Base-by-base conservation (phyloP, 2,113 vertebrate genomes). In the Mugil cephalus region DNA sequence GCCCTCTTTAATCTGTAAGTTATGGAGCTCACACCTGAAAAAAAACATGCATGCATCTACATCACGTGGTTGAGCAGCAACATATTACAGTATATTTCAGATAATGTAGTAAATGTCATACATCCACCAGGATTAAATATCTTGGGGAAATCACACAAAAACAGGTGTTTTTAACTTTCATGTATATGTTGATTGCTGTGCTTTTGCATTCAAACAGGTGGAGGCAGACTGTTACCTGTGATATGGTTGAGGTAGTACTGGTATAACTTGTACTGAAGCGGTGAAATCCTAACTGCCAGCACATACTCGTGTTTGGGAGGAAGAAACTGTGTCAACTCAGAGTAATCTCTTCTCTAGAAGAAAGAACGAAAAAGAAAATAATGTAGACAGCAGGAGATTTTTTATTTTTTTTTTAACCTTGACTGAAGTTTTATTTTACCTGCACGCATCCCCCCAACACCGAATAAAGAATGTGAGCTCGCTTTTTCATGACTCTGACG, bases 291-390 rank as follows among this genome's bases (percentile, higher is more conserved):
- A 70, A 99, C 95, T 58, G 95, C 95, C 69, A 99, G 92, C 70
- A 99, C 97, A 7, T 98, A 99, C 73, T 99, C 98, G 0, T 95
- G 88, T 70, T 99, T 99, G n/a, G 96, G 96, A 47, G 97, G 97
- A 68, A 99, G 95, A 91, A 98, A 99, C 88, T 96, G 95, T 1
- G 94, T 96, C 90, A 99, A 82, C 5, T 95, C 96, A 1, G 96
- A 96, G 85, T 99, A 99, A 94, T 98, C 97, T 80, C 94, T 96
- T 81, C 98, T 96, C 98, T 99, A 19, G 6, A 38, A 17, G 60
- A 60, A 50, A 21, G 1, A 47, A 59, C 35, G n/a, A n/a, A n/a
- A n/a, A n/a, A n/a, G n/a, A n/a, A n/a, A n/a, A n/a, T n/a, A n/a
- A n/a, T n/a, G n/a, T n/a, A n/a, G n/a, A n/a, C n/a, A n/a, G n/a